Conservation (phyloP, 2,113 vertebrate species). For the Australoheros scitulus region DNA sequence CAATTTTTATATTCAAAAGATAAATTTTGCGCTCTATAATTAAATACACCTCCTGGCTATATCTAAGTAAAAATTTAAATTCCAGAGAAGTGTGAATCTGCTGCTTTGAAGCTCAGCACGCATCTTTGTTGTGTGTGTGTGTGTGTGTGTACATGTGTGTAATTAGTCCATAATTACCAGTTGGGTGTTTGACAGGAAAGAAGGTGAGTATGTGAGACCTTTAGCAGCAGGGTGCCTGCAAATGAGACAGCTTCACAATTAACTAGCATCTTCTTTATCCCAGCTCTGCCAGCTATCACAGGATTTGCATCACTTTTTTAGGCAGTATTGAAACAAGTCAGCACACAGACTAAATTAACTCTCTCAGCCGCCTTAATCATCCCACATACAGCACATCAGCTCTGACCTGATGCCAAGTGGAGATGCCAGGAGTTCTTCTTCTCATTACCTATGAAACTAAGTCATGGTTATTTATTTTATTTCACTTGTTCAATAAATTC, state of each 20-base stretch:
- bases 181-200: constrained; percentile 40
- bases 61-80: not conserved
- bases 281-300: not conserved
- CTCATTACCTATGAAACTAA: constrained; percentile 31
- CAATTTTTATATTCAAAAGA: not conserved
- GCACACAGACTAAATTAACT: constrained; percentile 55
- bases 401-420: constrained; percentile 51
- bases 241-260: constrained; percentile 63
- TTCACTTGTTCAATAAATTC: not conserved
- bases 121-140: not conserved
- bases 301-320: constrained; percentile 49
- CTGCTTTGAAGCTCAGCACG: not conserved
- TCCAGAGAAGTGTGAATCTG: not conserved
- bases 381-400: constrained; percentile 35
- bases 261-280: constrained; percentile 41
- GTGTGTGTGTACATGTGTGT: constrained; percentile 4
- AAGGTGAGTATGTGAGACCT: constrained; percentile 57
- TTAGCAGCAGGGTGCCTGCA: constrained; percentile 54
- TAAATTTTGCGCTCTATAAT: not conserved
- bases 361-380: constrained; percentile 37
- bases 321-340: constrained; percentile 34
- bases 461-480: not conserved
- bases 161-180: constrained; percentile 63
- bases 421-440: not conserved
- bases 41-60: not conserved